These are phyloP conservation scores for Varanus komodoensis DNA, from an alignment of 2,113 vertebrate species.

Conservation along the genomic window DNA sequence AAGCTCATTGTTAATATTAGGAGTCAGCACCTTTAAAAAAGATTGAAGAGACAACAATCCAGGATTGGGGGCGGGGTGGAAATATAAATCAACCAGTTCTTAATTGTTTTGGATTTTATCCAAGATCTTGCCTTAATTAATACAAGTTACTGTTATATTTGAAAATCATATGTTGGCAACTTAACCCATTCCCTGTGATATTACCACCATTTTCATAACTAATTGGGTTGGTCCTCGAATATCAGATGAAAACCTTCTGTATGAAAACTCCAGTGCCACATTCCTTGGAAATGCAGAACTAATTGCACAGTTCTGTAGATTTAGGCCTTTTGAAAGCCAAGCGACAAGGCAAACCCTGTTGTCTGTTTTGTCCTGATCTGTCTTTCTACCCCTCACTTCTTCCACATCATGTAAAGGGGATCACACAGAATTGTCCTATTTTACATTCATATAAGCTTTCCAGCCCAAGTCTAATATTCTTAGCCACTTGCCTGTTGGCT, in stretches of 20 bases:
- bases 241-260: neutral
- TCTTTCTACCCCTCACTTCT: neutral
- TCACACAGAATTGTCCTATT: neutral
- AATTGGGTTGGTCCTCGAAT: neutral
- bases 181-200: neutral
- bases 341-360: neutral
- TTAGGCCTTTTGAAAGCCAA: neutral
- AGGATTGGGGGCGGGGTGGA: too few species aligned
- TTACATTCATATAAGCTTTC: neutral
- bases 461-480: neutral
- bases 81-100: neutral
- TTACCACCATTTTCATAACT: neutral
- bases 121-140: neutral
- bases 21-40: neutral
- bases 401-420: too few species aligned
- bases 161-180: neutral
- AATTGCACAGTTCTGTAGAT: too few species aligned
- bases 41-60: neutral
- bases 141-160: neutral
- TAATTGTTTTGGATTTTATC: neutral
- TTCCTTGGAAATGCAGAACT: neutral
- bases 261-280: neutral
- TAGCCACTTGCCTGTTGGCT: neutral
- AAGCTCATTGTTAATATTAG: slow-evolving; percentile 14
- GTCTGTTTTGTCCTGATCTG: too few species aligned